Evolutionary conservation across 2,113 vertebrate genomes (phyloP).

Genomic region (Grammomys dolichurus): DNA sequence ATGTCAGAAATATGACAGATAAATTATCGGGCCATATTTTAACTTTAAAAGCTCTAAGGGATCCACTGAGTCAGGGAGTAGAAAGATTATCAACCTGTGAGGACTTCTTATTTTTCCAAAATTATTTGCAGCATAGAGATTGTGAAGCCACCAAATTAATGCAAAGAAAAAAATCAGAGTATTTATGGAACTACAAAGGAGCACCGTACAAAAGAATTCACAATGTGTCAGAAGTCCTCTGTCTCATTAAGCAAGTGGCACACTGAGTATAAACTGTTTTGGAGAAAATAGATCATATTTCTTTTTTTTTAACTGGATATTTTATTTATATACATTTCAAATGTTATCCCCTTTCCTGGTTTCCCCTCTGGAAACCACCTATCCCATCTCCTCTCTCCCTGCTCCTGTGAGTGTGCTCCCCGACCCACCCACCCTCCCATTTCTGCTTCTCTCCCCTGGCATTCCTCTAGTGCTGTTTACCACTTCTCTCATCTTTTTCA

Average conservation of each 20-base stretch:
- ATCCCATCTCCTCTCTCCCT: no score
- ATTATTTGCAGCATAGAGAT: neutral
- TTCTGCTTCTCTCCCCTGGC: no score
- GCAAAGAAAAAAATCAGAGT: neutral
- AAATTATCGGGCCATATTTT: neutral
- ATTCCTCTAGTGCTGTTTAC: neutral
- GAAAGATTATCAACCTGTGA: neutral
- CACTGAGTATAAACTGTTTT: neutral
- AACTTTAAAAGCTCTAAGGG: neutral
- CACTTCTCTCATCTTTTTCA: neutral
- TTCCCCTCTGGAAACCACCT: no score
- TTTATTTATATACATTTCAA: no score
- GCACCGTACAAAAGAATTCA: neutral
- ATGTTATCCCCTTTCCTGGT: no score
- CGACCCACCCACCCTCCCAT: no score
- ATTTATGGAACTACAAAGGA: neutral
- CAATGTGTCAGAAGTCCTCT: neutral
- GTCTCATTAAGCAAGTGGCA: neutral
- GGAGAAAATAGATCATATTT: neutral
- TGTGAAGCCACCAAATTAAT: neutral
- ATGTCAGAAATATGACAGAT: neutral
- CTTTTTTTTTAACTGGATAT: neutral
- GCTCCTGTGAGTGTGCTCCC: no score
- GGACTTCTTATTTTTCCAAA: constrained; percentile 4
- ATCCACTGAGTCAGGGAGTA: neutral